Evolutionary conservation across 2,113 vertebrate species (phyloP), one percentile per base, ranked within the genome.

Genomic region (Hypanus sabinus): DNA sequence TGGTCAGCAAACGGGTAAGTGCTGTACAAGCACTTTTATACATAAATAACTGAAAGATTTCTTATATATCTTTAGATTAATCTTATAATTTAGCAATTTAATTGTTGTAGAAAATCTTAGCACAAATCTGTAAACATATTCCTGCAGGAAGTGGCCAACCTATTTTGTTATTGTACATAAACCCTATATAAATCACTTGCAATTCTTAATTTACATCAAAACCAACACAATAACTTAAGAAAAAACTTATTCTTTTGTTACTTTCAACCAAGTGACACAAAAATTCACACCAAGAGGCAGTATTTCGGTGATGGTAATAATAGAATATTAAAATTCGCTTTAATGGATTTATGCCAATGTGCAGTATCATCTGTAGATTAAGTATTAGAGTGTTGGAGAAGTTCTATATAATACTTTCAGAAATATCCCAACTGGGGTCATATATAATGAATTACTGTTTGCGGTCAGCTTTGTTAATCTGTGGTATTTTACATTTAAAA

Each of bases 1-100:
- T 99, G 18, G 94, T 98, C 93, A 98, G 97, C 96, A 97, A 97
- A 4, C 97, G 97, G 98, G 99, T 99, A 96, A 77, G 94, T 75
- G 22, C 10, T 90, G 2, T 11, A 24, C 33, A 92, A 38, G 38
- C 5, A 38, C 80, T 83, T 55, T 36, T 55, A 55, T 20, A 83
- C 46, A 18, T 55, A 22, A 83, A 5, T 83, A 20, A 38, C 80
- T 83, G 30, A 76, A 7, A 76, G 22, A 76, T 83, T 83, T 10
- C 18, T 46, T 85, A 46, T 38, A 9, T 55, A 46, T 46, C 57
- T 10, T 9, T 27, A 46, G 81, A 55, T 85, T 27, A 22, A 77
- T 46, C 81, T 22, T 57, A 57, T 81, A 33, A 79, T 46, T 85
- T 85, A 55, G 57, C 81, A 22, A 18, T 85, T 85, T 16, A 77